These are phyloP conservation scores for Sus cebifrons DNA, from an alignment of 2,797 vertebrate genomes.

Conservation along the genomic window DNA sequence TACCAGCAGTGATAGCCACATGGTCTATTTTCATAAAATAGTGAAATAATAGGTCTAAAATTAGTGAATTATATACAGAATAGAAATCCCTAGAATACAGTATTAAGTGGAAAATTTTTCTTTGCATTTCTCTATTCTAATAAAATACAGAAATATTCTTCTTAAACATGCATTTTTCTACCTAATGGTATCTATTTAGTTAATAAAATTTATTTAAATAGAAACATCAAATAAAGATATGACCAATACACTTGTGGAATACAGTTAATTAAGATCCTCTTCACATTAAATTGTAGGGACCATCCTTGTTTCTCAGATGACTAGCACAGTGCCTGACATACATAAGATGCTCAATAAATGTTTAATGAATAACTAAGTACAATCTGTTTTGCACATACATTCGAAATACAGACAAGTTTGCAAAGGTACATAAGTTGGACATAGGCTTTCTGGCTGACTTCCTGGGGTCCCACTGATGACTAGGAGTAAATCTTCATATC, in stretches of 20 bases:
- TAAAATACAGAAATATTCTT: slow-evolving; percentile 74
- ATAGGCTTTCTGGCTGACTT: slow-evolving; percentile 84
- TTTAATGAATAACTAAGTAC: slow-evolving; percentile 76
- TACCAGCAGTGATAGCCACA: slow-evolving; percentile 61
- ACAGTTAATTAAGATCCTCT: slow-evolving; percentile 73
- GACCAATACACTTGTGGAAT: slow-evolving; percentile 56
- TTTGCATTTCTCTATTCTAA: slow-evolving; percentile 74
- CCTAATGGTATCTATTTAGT: slow-evolving; percentile 68
- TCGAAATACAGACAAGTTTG: slow-evolving; percentile 80
- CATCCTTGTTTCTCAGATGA: slow-evolving; percentile 64
- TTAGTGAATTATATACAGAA: slow-evolving; percentile 59
- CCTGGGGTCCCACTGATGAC: slow-evolving; percentile 81
- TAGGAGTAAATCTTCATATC: slow-evolving; percentile 85
- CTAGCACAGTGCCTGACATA: slow-evolving; percentile 74
- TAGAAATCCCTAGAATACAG: slow-evolving; percentile 66
- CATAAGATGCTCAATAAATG: slow-evolving; percentile 55
- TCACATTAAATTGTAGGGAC: slow-evolving; percentile 70
- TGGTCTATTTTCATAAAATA: slow-evolving; percentile 33
- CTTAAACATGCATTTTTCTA: slow-evolving; percentile 60
- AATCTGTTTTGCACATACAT: slow-evolving; percentile 80
- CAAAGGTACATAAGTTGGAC: slow-evolving; percentile 79
- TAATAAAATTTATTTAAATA: slow-evolving; percentile 70
- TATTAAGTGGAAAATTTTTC: slow-evolving; percentile 75
- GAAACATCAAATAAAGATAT: slow-evolving; percentile 73
- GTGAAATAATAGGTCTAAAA: slow-evolving; percentile 31